Base-by-base conservation (phyloP, 2,797 vertebrate genomes). In the Buceros bicornis region DNA sequence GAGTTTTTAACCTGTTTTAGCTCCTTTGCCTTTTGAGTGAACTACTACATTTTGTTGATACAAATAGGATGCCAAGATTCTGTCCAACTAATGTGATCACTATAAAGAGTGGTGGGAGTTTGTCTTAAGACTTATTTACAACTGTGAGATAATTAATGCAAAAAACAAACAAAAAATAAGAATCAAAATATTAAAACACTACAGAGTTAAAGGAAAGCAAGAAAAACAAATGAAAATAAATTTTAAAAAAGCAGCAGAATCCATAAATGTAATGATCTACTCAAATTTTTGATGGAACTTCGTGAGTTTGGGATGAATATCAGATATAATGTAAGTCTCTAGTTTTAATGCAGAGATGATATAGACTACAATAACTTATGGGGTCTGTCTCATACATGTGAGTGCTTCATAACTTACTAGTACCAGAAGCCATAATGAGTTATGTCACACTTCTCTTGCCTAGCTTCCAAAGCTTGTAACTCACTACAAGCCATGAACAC, bases 281-380 rank as follows among this genome's bases (percentile, higher is more conserved):
- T 96, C 93, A 86, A 64, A 96, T 98, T 97, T 97, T 96, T 96
- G 92, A 95, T 89, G 80, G 70, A 97, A 97, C 77, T 94, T 95
- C 40, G 25, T 78, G 70, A 58, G 56, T 93, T 82, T 70, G 70
- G 93, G 56, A 70, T 93, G 92, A 95, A 96, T 97, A 95, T 94
- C 31, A 82, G 61, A 78, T 96, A 78, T 96, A 97, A 95, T 77
- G 78, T 92, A 93, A 93, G 66, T 97, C 94, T 93, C 47, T 92
- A 87, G 80, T 89, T 97, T 92, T 97, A 98, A 97, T 90, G 86
- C 96, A 95, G 95, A 94, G 86, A 97, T 97, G 95, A 98, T 97
- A 95, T 84, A 98, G 89, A 89, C 69, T 94, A 84, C 57, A 89
- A 94, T 97, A 98, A 96, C 89, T 98, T 97, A 97, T 40, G 77